Evolutionary conservation across 1,140 invertebrate genomes (phyloP).

Genomic region (Zaprionus ghesquierei): DNA sequence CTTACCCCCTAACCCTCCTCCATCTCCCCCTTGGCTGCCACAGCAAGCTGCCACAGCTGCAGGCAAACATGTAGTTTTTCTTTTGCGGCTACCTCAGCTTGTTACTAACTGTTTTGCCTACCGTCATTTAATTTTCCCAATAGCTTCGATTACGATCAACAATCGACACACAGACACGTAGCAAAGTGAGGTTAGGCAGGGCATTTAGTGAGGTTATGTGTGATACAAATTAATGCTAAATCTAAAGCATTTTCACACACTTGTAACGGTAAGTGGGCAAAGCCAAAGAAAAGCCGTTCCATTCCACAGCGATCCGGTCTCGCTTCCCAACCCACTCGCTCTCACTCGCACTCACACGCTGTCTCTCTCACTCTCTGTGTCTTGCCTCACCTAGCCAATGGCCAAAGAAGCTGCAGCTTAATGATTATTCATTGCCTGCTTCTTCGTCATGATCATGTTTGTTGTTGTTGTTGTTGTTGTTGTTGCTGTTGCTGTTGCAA

Average conservation of each 20-base stretch:
- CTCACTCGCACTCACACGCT: background rate
- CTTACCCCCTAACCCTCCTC: background rate
- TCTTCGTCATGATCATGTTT: conserved; percentile 37
- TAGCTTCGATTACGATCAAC: conserved; percentile 72
- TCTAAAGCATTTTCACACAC: conserved; percentile 80
- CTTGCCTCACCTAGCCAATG: conserved; percentile 35
- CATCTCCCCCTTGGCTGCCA: background rate
- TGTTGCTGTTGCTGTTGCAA: conserved; percentile 42
- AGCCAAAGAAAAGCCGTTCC: conserved; percentile 56
- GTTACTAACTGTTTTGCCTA: conserved; percentile 53
- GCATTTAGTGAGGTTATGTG: conserved; percentile 33
- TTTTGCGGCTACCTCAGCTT: conserved; percentile 21
- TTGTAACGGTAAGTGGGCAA: conserved; percentile 71
- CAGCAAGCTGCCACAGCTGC: conserved; percentile 13
- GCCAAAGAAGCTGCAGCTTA: conserved; percentile 60
- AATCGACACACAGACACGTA: conserved; percentile 40
- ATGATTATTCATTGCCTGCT: conserved; percentile 75
- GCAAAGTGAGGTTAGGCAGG: conserved; percentile 50
- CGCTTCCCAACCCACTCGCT: background rate
- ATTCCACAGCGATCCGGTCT: conserved; percentile 24
- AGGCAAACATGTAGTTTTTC: conserved; percentile 46
- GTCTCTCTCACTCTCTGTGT: background rate
- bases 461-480: conserved; percentile 22
- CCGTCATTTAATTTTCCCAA: conserved; percentile 60
- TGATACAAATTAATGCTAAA: conserved; percentile 78